Percentiles rank a stretch among this genome's conserved stretches.
Evolutionary conservation across 2,113 vertebrate genomes (phyloP).

Genomic region (Sminthopsis crassicaudata): DNA sequence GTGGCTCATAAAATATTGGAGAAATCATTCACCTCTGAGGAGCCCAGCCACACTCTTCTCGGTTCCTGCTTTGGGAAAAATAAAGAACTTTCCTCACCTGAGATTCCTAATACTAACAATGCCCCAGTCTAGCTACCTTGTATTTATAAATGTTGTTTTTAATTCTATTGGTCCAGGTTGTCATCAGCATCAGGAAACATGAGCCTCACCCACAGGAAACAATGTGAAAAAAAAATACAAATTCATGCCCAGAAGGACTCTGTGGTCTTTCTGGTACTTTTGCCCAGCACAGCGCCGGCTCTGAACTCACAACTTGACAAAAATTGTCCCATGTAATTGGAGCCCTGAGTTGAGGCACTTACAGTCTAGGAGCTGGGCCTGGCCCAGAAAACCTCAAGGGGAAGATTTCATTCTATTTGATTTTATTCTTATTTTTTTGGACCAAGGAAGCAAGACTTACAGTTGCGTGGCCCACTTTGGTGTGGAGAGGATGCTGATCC

Average conservation of each 20-base stretch:
- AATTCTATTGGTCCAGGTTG: background rate
- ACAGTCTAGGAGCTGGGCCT: background rate
- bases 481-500: background rate
- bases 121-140: background rate
- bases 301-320: background rate
- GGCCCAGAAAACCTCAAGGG: background rate
- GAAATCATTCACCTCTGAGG: background rate
- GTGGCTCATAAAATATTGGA: background rate
- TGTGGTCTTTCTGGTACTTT: too few relatives aligned
- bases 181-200: background rate
- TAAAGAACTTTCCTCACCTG: too few relatives aligned
- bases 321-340: accelerated
- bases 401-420: background rate
- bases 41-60: background rate
- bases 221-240: background rate
- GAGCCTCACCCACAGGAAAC: background rate
- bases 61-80: too few relatives aligned
- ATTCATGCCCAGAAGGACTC: background rate
- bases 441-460: background rate
- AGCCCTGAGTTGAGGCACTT: background rate
- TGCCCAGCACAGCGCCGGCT: too few relatives aligned
- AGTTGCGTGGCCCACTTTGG: background rate
- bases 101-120: background rate
- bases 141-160: background rate
- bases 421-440: background rate